Evolutionary conservation across 2,797 vertebrate genomes (phyloP).

Genomic region (Taeniopygia guttata): DNA sequence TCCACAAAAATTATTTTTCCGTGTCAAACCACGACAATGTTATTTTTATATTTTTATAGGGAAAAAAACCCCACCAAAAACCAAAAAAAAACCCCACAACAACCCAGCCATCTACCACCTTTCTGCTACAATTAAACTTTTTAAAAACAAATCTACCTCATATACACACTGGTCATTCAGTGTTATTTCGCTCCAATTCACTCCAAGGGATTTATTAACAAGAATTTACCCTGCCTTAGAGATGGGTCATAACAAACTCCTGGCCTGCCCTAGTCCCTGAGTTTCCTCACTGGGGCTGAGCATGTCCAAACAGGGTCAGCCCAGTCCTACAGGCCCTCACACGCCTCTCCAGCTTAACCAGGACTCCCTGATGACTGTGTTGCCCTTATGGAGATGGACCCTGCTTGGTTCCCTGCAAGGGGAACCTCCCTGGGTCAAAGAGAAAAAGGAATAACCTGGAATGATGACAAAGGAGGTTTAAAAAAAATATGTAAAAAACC

Average conservation of each 20-base stretch:
- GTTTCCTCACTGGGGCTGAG: neutral
- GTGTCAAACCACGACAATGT: too few relatives aligned
- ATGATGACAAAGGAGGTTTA: neutral
- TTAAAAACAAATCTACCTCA: neutral
- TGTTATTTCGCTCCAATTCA: neutral
- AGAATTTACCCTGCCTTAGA: neutral
- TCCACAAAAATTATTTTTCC: too few relatives aligned
- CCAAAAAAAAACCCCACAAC: too few relatives aligned
- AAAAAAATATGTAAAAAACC: neutral
- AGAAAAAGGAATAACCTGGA: neutral
- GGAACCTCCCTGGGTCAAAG: neutral
- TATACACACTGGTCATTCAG: neutral
- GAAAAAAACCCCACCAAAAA: too few relatives aligned
- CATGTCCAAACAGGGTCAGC: accelerated
- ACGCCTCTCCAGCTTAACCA: accelerated
- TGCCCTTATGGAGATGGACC: neutral
- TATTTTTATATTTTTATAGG: neutral
- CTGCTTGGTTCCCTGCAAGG: neutral
- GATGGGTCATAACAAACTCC: neutral
- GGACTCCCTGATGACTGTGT: accelerated
- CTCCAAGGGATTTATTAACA: neutral
- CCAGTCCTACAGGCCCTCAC: neutral
- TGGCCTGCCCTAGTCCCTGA: neutral
- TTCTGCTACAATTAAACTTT: neutral
- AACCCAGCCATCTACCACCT: neutral